phyloP scores from a whole-genome alignment of 2,888 invertebrate species.

The Mesoligia furuncula region DNA sequence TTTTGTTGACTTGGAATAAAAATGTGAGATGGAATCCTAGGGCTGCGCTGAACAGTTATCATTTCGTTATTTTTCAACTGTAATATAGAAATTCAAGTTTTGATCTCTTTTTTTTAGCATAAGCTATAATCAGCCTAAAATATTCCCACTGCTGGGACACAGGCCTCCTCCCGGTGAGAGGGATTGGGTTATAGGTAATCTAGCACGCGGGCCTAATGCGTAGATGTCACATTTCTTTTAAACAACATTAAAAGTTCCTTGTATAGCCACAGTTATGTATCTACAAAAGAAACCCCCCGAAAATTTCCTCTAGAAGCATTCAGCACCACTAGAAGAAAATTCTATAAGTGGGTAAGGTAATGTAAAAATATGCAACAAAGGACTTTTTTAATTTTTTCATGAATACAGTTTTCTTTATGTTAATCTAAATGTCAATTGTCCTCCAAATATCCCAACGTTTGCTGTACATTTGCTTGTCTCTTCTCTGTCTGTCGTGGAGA shows the following conservation, averaged over 20 bases:
- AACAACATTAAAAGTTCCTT: not conserved
- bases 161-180: not conserved
- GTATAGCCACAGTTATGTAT: not conserved
- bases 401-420: not conserved
- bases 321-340: not conserved
- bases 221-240: not conserved
- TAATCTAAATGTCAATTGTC: not conserved
- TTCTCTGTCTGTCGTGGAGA: not conserved
- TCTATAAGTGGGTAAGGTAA: not conserved
- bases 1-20: conserved; percentile 15
- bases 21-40: conserved; percentile 8
- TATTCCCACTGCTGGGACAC: too few relatives aligned
- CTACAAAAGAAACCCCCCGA: not conserved
- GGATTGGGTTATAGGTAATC: not conserved
- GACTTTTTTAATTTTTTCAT: too few relatives aligned
- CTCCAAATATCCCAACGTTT: not conserved
- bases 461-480: not conserved
- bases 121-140: not conserved
- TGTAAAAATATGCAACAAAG: not conserved
- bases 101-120: not conserved
- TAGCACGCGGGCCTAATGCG: not conserved
- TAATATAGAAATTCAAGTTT: not conserved
- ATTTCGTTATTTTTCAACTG: not conserved
- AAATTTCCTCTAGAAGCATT: not conserved
- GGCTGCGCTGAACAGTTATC: not conserved